Evolutionary conservation across 1,140 invertebrate species (phyloP), one percentile per base, ranked within the genome.

Genomic region (Zaprionus africanus): DNA sequence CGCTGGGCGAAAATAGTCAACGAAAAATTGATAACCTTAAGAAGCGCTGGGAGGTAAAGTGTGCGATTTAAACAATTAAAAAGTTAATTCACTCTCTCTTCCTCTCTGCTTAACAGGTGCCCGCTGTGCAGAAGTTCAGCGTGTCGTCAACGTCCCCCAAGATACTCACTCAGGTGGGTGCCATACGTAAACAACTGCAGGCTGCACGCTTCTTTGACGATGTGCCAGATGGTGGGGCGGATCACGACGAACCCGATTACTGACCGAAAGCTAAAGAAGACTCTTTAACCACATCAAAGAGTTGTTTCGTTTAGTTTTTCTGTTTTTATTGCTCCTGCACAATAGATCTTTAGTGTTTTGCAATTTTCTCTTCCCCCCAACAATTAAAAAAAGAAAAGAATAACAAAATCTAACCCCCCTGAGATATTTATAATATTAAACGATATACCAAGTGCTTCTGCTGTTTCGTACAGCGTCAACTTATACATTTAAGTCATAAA

Each of bases 151-250:
- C 78, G 51, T 90, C 90, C 7, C 87, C 84, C 2, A 86, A 88
- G 58, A 86, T 90, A 31, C 26, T 92, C 12, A 92, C 92, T 4
- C 91, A 92, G 74, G 78, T 92, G 57, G 92, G 92, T 17, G 92
- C 92, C 38, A 88, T 92, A 53, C 62, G 85, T 12, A 92, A 92
- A 43, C 92, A 92, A 61, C 63, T 92, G 58, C 92, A 92, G 73
- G 78, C 88, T 7, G 81, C 90, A 17, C 79, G 82, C 58, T 85
- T 92, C 64, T 82, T 59, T 71, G 82, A 90, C 34, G 85, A 88
- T 56, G 67, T 43, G 43, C 59, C 59, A 38, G 54, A 65, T 43
- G 53, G 36, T n/a, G 53, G 46, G 1, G 38, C 60, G 17, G 49
- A 54, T 5, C 11, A 61, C 53, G 80, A 79, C 41, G 69, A 71